Evolutionary conservation across 1,140 invertebrate species (phyloP).

Genomic region (Lepidotrigona ventralis): DNA sequence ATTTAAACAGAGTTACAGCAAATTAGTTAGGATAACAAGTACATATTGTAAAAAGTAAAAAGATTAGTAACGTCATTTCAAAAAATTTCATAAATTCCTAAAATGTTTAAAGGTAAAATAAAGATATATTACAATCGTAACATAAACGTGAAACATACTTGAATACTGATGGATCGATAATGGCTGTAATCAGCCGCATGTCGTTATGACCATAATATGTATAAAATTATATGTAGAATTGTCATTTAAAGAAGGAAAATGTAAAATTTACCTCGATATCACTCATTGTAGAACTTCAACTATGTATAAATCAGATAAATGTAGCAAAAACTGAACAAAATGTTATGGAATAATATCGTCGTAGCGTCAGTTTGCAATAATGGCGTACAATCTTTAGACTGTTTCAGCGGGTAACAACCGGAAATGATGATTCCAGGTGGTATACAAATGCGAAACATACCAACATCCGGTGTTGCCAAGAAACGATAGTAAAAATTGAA

Average conservation of each 20-base stretch:
- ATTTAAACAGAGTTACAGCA: not conserved
- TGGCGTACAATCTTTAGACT: conserved; percentile 52
- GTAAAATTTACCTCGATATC: conserved; percentile 66
- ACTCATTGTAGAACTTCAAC: conserved; percentile 57
- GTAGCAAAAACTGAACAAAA: conserved; percentile 34
- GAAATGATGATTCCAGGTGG: conserved; percentile 44
- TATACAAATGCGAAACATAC: conserved; percentile 52
- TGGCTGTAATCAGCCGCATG: conserved; percentile 45
- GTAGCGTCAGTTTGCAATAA: conserved; percentile 57
- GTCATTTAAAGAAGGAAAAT: not conserved
- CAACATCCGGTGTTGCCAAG: conserved; percentile 66
- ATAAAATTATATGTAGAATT: conserved; percentile 3
- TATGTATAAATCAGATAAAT: conserved; percentile 21
- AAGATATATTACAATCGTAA: not conserved
- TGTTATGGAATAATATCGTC: conserved; percentile 17
- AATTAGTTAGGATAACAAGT: not conserved
- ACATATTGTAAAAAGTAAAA: not conserved
- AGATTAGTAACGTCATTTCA: not conserved
- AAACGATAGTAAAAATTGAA: conserved; percentile 37
- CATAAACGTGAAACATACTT: not conserved
- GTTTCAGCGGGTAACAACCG: conserved; percentile 52
- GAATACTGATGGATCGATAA: conserved; percentile 64
- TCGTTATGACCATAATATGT: not conserved
- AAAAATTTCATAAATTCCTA: not conserved
- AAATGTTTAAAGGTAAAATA: not conserved